Percentiles rank a stretch among this genome's conserved stretches.
Evolutionary conservation across 2,797 vertebrate species (phyloP).

Genomic region (Etheostoma perlongum): DNA sequence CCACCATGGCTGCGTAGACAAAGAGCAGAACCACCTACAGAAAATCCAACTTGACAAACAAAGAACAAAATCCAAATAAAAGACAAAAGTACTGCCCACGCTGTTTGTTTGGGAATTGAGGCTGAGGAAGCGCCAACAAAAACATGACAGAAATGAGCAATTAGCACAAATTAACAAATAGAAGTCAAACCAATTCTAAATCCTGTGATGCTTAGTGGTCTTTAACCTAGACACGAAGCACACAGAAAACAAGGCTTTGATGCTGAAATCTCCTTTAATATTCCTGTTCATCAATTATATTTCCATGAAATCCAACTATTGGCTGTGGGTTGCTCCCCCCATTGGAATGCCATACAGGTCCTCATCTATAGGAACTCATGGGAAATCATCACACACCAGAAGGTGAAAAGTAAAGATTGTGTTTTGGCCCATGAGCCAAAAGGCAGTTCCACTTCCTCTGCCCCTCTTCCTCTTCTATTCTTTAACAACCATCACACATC

Average conservation of each 20-base stretch:
- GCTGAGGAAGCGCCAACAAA: neutral
- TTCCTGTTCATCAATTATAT: neutral
- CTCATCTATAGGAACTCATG: neutral
- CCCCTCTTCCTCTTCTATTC: slow-evolving; percentile 64
- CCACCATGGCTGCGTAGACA: slow-evolving; percentile 12
- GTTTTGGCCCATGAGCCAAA: slow-evolving; percentile 22
- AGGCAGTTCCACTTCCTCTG: slow-evolving; percentile 67
- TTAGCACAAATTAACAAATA: neutral
- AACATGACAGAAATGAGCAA: neutral
- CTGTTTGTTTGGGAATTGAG: slow-evolving; percentile 11
- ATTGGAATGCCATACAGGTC: neutral
- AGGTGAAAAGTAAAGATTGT: neutral
- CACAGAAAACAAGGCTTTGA: neutral
- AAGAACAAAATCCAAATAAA: slow-evolving; percentile 19
- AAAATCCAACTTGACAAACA: slow-evolving; percentile 24
- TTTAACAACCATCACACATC: slow-evolving; percentile 17
- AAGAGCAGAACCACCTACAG: slow-evolving; percentile 56
- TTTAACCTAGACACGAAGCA: neutral
- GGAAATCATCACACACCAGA: neutral
- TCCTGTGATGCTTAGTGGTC: neutral
- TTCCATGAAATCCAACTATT: neutral
- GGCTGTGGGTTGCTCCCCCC: neutral
- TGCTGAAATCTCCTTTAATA: neutral
- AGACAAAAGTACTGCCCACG: slow-evolving; percentile 29
- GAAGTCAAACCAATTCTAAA: neutral